Conservation (phyloP, 1,140 invertebrate species). For the Diorhabda elongata region DNA sequence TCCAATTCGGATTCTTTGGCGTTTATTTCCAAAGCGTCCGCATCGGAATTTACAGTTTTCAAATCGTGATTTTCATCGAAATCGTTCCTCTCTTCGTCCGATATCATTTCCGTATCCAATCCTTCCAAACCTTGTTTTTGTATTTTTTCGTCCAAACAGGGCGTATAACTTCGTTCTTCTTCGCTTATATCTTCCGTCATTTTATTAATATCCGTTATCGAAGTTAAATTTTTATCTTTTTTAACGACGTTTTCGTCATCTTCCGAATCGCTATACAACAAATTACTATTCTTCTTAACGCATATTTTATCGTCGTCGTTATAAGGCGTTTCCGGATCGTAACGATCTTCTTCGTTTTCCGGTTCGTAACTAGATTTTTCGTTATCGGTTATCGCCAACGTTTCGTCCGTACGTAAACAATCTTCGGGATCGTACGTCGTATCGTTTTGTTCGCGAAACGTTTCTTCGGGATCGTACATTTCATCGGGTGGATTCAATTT, state of each 20-base stretch:
- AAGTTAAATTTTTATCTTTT: conserved; percentile 32
- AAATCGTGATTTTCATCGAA: conserved; percentile 53
- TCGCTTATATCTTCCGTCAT: conserved; percentile 57
- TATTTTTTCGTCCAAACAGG: conserved; percentile 57
- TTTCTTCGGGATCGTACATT: conserved; percentile 16
- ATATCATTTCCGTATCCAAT: conserved; percentile 68
- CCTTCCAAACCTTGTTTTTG: conserved; percentile 52
- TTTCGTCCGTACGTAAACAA: background rate
- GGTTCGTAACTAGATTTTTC: conserved; percentile 15
- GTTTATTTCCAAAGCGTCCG: conserved; percentile 46
- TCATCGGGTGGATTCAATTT: conserved; percentile 2
- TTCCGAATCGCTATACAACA: conserved; percentile 43
- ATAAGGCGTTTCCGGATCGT: background rate
- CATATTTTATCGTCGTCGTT: background rate
- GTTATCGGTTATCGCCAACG: conserved; percentile 8
- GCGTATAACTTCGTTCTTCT: conserved; percentile 62
- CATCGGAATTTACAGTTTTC: conserved; percentile 43
- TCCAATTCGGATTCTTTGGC: conserved; percentile 46
- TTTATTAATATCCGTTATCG: conserved; percentile 45
- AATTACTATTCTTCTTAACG: background rate
- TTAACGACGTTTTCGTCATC: conserved; percentile 41
- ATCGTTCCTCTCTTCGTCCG: conserved; percentile 59
- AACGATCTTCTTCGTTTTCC: conserved; percentile 8
- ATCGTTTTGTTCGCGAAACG: conserved; percentile 3
- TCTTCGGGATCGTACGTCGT: background rate